Conservation (phyloP, 2,888 invertebrate species). For the Eretmocerus hayati region DNA sequence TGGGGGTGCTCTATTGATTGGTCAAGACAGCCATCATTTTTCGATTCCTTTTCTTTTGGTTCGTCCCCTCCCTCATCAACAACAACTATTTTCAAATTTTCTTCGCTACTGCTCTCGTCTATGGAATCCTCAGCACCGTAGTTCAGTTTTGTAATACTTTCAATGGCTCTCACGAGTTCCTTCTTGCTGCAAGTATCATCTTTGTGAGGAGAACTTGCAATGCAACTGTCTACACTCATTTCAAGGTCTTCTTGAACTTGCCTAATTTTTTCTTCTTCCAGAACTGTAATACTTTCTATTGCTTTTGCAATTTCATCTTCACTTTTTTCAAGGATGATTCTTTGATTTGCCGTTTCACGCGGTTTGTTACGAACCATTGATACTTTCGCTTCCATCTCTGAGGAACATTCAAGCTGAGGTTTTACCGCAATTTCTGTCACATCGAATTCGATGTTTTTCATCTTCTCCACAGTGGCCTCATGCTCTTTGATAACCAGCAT, state of each 20-base stretch:
- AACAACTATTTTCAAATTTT: slow-evolving; percentile 3
- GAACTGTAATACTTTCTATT: slow-evolving; percentile 1
- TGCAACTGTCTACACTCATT: neutral
- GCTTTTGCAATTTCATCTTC: slow-evolving; percentile 8
- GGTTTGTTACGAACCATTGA: too few species aligned
- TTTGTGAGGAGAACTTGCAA: neutral
- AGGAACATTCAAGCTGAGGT: neutral
- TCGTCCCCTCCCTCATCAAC: slow-evolving; percentile 1
- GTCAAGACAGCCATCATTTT: too few species aligned
- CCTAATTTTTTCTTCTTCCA: neutral
- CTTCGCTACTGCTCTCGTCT: neutral
- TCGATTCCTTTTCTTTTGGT: too few species aligned
- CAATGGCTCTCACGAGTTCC: slow-evolving; percentile 10
- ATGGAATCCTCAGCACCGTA: neutral
- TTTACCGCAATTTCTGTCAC: neutral
- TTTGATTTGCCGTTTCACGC: neutral
- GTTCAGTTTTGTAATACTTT: slow-evolving; percentile 6
- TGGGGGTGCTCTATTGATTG: slow-evolving; percentile 3
- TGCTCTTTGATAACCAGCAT: slow-evolving; percentile 11
- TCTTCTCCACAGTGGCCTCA: neutral
- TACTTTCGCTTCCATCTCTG: too few species aligned
- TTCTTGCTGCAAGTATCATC: neutral
- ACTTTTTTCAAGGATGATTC: slow-evolving; percentile 4
- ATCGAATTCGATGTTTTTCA: neutral
- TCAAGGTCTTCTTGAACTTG: neutral